A percentile compares a stretch with the other conserved stretches of the same genome.
Evolutionary conservation across 2,888 invertebrate genomes (phyloP).

Genomic region (Heteromyza rotundicornis): DNA sequence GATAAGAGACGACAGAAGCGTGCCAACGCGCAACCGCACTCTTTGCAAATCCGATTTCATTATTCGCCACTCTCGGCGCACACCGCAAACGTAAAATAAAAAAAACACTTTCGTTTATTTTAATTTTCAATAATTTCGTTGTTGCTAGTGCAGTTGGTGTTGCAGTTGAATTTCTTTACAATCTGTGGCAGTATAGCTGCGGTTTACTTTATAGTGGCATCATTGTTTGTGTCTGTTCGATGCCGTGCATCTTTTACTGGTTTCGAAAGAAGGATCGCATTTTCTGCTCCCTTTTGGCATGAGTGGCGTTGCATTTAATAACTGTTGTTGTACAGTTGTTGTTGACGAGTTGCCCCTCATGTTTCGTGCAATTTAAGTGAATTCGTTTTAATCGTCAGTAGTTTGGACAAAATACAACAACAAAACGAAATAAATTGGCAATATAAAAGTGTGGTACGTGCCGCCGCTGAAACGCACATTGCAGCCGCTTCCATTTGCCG

Average conservation of each 20-base stretch:
- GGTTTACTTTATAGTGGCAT: background rate
- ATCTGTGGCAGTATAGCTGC: background rate
- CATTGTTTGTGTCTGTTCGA: background rate
- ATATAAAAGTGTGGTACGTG: no score
- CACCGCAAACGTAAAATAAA: slow-evolving; percentile 24
- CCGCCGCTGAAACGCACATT: background rate
- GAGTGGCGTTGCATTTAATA: slow-evolving; percentile 45
- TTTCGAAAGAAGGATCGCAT: background rate
- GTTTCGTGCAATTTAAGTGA: background rate
- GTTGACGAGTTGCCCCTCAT: background rate
- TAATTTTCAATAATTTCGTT: slow-evolving; percentile 43
- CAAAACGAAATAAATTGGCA: no score
- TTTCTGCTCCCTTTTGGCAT: background rate
- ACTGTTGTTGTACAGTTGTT: slow-evolving; percentile 41
- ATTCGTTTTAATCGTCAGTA: background rate
- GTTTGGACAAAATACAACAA: background rate
- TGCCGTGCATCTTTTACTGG: background rate
- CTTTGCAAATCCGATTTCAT: slow-evolving; percentile 11
- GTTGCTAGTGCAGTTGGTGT: slow-evolving; percentile 29
- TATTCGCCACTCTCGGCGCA: background rate
- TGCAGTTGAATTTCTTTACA: background rate
- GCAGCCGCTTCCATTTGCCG: background rate
- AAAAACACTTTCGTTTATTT: slow-evolving; percentile 51
- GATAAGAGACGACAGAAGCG: slow-evolving; percentile 1
- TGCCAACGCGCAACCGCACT: slow-evolving; percentile 14